phyloP scores from a whole-genome alignment of 2,797 vertebrate genomes.

The Pipistrellus kuhlii region DNA sequence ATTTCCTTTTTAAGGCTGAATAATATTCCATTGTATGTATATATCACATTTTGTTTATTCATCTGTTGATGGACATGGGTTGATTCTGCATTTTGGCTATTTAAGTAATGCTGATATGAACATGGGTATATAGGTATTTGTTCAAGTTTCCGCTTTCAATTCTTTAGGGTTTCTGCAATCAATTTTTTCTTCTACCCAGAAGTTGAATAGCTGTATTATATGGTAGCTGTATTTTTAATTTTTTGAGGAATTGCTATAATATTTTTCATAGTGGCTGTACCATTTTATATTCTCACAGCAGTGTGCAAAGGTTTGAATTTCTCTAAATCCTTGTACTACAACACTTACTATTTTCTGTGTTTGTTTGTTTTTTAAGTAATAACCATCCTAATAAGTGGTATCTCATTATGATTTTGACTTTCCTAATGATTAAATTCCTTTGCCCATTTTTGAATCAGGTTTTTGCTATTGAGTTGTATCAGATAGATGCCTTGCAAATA shows the following conservation, averaged over 20 bases:
- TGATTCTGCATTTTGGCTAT: not conserved
- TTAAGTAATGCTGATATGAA: not conserved
- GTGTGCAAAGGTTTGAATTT: not conserved
- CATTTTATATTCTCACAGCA: conserved; percentile 1
- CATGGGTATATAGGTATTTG: not conserved
- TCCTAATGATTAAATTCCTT: not conserved
- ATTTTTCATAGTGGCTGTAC: not conserved
- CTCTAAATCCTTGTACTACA: not conserved
- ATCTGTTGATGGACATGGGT: not conserved
- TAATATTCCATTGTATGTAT: not conserved
- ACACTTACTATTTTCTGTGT: not conserved
- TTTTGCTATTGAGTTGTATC: not conserved
- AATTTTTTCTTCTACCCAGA: not conserved
- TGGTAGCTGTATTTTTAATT: conserved; percentile 3
- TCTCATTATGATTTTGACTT: conserved; percentile 48
- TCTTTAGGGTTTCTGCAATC: not conserved
- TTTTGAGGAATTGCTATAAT: not conserved
- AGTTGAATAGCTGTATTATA: not conserved
- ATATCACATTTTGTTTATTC: not conserved
- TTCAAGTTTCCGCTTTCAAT: not conserved
- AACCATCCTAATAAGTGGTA: not conserved
- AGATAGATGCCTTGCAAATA: not conserved
- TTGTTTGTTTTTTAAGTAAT: not conserved
- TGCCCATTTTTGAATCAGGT: conserved; percentile 32
- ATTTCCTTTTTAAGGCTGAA: not conserved